Percentiles rank a stretch among this genome's conserved stretches.
Evolutionary conservation across 30 jellyfish, hydroid and myxozoan species (phyloP).

Genomic region (Pelagia noctiluca): DNA sequence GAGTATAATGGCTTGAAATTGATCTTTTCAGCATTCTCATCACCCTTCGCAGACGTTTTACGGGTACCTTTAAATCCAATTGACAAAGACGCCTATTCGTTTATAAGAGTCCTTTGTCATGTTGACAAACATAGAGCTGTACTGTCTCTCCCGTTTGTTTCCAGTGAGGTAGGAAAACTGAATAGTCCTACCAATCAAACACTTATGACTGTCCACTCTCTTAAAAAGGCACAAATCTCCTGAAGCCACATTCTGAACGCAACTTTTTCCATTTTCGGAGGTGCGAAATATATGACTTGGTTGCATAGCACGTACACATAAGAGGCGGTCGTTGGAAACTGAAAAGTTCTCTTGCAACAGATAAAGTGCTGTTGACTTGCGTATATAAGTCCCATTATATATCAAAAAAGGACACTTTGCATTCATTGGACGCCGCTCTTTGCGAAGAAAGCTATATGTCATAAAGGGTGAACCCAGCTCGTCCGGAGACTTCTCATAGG

Average conservation of each 20-base stretch:
- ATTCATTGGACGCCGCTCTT: neutral
- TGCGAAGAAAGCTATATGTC: neutral
- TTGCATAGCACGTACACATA: neutral
- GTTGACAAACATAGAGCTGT: conserved; percentile 1
- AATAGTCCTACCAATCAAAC: conserved; percentile 12
- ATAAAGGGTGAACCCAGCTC: too few relatives aligned
- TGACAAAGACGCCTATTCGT: conserved; percentile 17
- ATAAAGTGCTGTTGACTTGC: conserved; percentile 22
- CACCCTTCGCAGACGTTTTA: too few relatives aligned
- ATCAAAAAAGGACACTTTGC: neutral
- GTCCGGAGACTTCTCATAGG: too few relatives aligned
- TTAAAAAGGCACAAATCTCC: neutral
- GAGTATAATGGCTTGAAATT: too few relatives aligned
- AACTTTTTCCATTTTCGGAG: neutral
- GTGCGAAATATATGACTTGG: neutral
- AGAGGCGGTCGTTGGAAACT: neutral
- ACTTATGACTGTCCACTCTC: conserved; percentile 39
- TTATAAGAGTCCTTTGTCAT: conserved; percentile 12
- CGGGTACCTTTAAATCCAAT: conserved; percentile 14
- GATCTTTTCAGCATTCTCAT: too few relatives aligned
- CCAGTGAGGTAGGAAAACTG: conserved; percentile 39
- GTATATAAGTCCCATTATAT: conserved; percentile 6
- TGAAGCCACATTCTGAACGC: neutral
- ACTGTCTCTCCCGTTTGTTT: conserved; percentile 13
- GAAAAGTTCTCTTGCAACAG: neutral